phyloP scores from a whole-genome alignment of 2,888 invertebrate species.

The Agrotis puta region DNA sequence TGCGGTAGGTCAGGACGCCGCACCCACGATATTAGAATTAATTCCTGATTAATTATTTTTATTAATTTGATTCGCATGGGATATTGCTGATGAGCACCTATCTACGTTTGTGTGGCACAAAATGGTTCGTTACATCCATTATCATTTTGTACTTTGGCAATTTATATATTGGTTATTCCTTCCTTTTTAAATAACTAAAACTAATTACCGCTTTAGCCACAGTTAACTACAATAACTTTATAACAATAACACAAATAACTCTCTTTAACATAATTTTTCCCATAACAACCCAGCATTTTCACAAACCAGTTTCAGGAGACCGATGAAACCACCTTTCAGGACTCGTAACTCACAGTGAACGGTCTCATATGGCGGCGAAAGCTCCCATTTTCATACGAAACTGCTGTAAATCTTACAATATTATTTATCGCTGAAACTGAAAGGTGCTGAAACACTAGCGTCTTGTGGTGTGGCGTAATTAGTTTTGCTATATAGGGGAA shows the following conservation, averaged over 20 bases:
- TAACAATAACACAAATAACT: not conserved
- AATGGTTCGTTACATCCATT: not conserved
- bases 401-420: slow-evolving; percentile 59
- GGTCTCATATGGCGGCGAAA: slow-evolving; percentile 35
- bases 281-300: slow-evolving; percentile 3
- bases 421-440: slow-evolving; percentile 51
- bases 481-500: slow-evolving; percentile 12
- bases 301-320: slow-evolving; percentile 35
- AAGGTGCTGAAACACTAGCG: slow-evolving; percentile 41
- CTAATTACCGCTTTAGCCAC: too few species aligned
- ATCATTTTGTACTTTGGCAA: too few species aligned
- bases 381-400: slow-evolving; percentile 54
- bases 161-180: too few species aligned
- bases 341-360: slow-evolving; percentile 32
- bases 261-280: not conserved
- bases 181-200: too few species aligned
- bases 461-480: slow-evolving; percentile 29
- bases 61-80: not conserved
- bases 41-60: too few species aligned
- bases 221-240: too few species aligned
- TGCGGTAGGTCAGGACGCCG: too few species aligned
- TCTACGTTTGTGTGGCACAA: not conserved
- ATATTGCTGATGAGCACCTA: not conserved
- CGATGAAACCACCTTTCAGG: slow-evolving; percentile 16
- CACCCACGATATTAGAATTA: too few species aligned